phyloP scores from a whole-genome alignment of 2,888 invertebrate species.

The Desoria tigrina region DNA sequence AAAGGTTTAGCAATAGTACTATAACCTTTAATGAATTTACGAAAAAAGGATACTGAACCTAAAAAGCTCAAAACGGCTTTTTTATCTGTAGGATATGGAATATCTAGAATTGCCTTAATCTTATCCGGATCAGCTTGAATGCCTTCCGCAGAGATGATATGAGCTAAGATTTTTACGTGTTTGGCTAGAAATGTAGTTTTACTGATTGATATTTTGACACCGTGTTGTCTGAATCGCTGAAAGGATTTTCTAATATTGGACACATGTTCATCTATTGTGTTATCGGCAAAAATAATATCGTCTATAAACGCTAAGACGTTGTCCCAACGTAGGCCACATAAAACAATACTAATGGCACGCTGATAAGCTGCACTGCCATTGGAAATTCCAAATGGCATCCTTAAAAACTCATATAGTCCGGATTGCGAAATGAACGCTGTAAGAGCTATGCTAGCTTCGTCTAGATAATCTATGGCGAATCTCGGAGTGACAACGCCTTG shows the following conservation, averaged over 20 bases:
- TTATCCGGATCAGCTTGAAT: conserved; percentile 13
- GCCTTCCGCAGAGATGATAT: conserved; percentile 11
- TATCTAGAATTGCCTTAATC: neutral
- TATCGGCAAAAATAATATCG: conserved; percentile 21
- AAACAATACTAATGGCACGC: conserved; percentile 11
- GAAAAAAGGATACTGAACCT: conserved; percentile 9
- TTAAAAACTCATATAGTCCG: conserved; percentile 24
- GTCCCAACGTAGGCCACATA: conserved; percentile 23
- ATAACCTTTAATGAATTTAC: conserved; percentile 9
- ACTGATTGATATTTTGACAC: conserved; percentile 12
- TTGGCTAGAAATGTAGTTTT: conserved; percentile 8
- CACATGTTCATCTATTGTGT: conserved; percentile 13
- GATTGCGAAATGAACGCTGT: conserved; percentile 22
- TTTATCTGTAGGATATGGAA: neutral
- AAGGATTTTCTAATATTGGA: neutral
- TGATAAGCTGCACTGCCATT: conserved; percentile 14
- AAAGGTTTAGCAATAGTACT: neutral
- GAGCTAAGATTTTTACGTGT: conserved; percentile 11
- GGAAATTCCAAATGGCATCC: conserved; percentile 22
- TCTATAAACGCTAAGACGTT: conserved; percentile 18
- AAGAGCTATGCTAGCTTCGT: conserved; percentile 20
- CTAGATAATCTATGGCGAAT: conserved; percentile 17
- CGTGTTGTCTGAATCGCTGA: conserved; percentile 14
- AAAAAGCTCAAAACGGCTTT: conserved; percentile 14
- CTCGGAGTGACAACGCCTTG: neutral